Percentiles rank a stretch among this genome's conserved stretches.
These are phyloP conservation scores for Vidua macroura DNA, from an alignment of 2,113 vertebrate genomes.

Conservation along the genomic window DNA sequence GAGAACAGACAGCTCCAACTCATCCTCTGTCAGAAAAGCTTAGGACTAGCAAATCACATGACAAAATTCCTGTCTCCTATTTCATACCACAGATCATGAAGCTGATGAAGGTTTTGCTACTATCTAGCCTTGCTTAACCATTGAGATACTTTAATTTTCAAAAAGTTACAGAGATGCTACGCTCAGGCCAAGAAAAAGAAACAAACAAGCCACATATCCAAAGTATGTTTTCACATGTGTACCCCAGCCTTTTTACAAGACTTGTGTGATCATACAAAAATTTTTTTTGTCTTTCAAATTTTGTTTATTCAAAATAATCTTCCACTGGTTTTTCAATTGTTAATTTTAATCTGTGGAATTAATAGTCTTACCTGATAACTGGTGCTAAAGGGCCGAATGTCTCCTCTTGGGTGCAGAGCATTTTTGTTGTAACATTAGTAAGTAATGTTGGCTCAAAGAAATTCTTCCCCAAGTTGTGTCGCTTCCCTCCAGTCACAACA, in stretches of 20 bases:
- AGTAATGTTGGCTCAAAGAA: constrained; percentile 95
- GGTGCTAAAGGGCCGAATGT: constrained; percentile 94
- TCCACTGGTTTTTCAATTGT: not conserved
- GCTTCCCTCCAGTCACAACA: constrained; percentile 85
- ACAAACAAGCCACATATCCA: not conserved
- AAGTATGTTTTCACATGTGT: not conserved
- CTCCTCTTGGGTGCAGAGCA: constrained; percentile 90
- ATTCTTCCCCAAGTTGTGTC: constrained; percentile 80
- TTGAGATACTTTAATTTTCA: not conserved
- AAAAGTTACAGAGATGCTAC: not conserved
- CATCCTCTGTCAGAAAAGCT: not conserved
- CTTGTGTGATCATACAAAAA: not conserved
- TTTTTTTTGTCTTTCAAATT: not conserved
- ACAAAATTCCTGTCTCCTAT: not conserved
- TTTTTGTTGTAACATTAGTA: constrained; percentile 80
- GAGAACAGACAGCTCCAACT: not conserved
- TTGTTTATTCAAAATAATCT: not conserved
- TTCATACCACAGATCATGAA: not conserved
- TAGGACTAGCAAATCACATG: not conserved
- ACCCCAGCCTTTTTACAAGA: not conserved
- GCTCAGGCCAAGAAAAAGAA: not conserved
- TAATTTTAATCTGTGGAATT: not conserved
- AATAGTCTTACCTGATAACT: constrained; percentile 83
- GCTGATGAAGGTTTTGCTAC: not conserved
- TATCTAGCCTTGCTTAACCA: not conserved